Percentiles rank a stretch among this genome's conserved stretches.
phyloP scores from a whole-genome alignment of 1,140 invertebrate genomes.

The Zaprionus ornatus region DNA sequence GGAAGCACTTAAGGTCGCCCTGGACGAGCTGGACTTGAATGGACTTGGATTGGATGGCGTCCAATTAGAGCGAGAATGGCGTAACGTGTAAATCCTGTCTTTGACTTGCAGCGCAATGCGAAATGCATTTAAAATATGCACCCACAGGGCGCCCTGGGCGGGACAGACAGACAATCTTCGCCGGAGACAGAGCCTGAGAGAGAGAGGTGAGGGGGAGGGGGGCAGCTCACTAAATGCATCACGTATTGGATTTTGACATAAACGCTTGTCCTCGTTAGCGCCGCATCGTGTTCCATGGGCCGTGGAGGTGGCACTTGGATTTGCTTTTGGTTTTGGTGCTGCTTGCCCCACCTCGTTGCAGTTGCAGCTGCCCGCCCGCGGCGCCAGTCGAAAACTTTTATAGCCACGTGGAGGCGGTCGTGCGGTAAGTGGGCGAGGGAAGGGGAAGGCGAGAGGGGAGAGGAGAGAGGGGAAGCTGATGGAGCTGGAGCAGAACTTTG shows the following conservation, averaged over 20 bases:
- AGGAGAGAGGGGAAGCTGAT: slow-evolving; percentile 36
- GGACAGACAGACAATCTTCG: slow-evolving; percentile 4
- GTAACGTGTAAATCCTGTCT: slow-evolving; percentile 70
- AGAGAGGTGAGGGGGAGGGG: not conserved
- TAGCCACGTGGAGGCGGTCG: slow-evolving; percentile 31
- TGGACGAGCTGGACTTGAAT: slow-evolving; percentile 29
- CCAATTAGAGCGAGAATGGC: slow-evolving; percentile 79
- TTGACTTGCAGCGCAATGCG: slow-evolving; percentile 56
- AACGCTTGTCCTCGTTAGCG: slow-evolving; percentile 82
- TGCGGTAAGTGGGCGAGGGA: not conserved
- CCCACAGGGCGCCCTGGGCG: not conserved
- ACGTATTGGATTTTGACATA: slow-evolving; percentile 82
- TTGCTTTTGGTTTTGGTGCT: slow-evolving; percentile 35
- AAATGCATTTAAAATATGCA: slow-evolving; percentile 68
- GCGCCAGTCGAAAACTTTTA: slow-evolving; percentile 67
- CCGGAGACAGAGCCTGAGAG: not conserved
- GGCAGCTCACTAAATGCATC: slow-evolving; percentile 73
- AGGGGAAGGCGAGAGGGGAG: not conserved
- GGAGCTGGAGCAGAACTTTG: slow-evolving; percentile 52
- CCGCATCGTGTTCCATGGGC: slow-evolving; percentile 66
- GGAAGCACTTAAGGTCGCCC: slow-evolving; percentile 52
- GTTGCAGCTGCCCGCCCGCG: slow-evolving; percentile 54
- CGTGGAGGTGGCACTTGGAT: slow-evolving; percentile 39
- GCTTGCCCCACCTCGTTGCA: slow-evolving; percentile 26
- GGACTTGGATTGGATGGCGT: slow-evolving; percentile 43